These are phyloP conservation scores for Lottia gigantea DNA, from an alignment of 2,888 invertebrate species.

Conservation along the genomic window DNA sequence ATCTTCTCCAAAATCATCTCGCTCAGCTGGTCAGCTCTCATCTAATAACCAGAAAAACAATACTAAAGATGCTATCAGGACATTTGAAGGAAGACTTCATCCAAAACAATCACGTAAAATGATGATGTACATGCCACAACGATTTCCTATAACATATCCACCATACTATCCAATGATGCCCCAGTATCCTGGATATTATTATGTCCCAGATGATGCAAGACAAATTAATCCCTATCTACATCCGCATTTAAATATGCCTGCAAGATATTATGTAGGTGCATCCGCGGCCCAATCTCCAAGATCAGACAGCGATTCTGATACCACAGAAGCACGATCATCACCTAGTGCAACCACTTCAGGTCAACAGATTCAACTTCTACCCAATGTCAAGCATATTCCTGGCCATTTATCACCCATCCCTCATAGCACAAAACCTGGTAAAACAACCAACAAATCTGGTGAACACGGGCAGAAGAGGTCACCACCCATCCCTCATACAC, in stretches of 20 bases:
- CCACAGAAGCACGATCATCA: slow-evolving; percentile 10
- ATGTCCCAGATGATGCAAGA: slow-evolving; percentile 30
- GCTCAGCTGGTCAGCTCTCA: slow-evolving; percentile 7
- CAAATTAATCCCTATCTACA: slow-evolving; percentile 17
- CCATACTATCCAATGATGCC: slow-evolving; percentile 23
- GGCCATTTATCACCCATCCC: slow-evolving; percentile 37
- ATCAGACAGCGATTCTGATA: slow-evolving; percentile 13
- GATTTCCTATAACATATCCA: slow-evolving; percentile 26
- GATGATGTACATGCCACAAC: slow-evolving; percentile 28
- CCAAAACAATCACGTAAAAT: slow-evolving; percentile 22
- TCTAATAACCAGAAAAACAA: slow-evolving; percentile 6
- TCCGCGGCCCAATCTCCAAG: slow-evolving; percentile 2
- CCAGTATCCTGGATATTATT: slow-evolving; percentile 26
- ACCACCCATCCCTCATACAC: slow-evolving; percentile 12
- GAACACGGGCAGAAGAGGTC: slow-evolving; percentile 16
- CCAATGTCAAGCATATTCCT: slow-evolving; percentile 59
- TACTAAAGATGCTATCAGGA: not conserved
- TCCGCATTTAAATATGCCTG: not conserved
- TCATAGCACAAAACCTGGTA: slow-evolving; percentile 18
- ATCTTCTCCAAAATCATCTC: not conserved
- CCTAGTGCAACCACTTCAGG: slow-evolving; percentile 32
- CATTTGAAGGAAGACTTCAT: not conserved
- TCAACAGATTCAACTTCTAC: slow-evolving; percentile 56
- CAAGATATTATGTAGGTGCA: slow-evolving; percentile 1
- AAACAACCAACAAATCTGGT: slow-evolving; percentile 16